A percentile compares a stretch with the other conserved stretches of the same genome.
Evolutionary conservation across 2,113 vertebrate species (phyloP).

Genomic region (Sterrhoptilus dennistouni): DNA sequence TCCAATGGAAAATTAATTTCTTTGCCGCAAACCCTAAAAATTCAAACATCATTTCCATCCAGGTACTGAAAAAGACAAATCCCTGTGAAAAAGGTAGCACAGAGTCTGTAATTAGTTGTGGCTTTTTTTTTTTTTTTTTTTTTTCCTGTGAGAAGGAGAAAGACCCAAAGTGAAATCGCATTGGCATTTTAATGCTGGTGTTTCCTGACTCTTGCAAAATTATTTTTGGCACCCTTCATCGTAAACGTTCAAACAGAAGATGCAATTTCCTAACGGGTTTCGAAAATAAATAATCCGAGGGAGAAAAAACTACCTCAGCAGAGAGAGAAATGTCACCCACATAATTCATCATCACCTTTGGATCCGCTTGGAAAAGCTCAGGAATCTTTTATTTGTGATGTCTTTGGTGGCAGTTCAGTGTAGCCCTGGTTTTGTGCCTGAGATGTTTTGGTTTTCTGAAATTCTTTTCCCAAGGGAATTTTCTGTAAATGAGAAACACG

Average conservation of each 20-base stretch:
- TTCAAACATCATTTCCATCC: not conserved
- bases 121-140: not conserved
- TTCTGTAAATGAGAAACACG: too few relatives aligned
- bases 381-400: not conserved
- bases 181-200: not conserved
- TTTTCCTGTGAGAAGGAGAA: not conserved
- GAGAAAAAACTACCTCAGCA: not conserved
- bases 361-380: not conserved
- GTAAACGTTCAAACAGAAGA: not conserved
- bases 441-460: too few relatives aligned
- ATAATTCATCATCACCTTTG: not conserved
- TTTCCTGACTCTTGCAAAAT: not conserved
- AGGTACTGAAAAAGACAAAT: not conserved
- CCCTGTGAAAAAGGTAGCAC: too few relatives aligned
- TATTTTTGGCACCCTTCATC: not conserved
- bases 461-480: too few relatives aligned
- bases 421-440: too few relatives aligned
- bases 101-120: not conserved
- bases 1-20: not conserved
- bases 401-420: not conserved
- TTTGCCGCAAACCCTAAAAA: not conserved
- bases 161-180: not conserved
- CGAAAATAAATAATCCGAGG: not conserved
- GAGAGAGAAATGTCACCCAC: not conserved
- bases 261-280: not conserved